phyloP scores from a whole-genome alignment of 2,888 invertebrate genomes.

The Drosophila mercatorum region DNA sequence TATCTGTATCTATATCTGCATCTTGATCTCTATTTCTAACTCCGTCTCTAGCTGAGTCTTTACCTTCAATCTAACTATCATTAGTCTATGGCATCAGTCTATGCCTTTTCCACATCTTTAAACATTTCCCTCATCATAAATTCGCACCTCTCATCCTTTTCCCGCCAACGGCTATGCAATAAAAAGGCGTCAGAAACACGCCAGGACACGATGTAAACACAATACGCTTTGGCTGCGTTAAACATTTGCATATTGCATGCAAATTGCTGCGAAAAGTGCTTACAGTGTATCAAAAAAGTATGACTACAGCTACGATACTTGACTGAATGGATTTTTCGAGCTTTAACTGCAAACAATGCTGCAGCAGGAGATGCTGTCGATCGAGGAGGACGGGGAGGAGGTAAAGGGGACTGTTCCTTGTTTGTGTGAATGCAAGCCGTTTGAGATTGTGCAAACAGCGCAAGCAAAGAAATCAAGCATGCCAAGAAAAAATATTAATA shows the following conservation, averaged over 20 bases:
- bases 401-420: neutral
- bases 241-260: slow-evolving; percentile 39
- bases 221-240: slow-evolving; percentile 9
- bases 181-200: slow-evolving; percentile 1
- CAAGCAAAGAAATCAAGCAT: slow-evolving; percentile 45
- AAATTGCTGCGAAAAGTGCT: slow-evolving; percentile 24
- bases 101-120: neutral
- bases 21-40: too few relatives aligned
- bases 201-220: slow-evolving; percentile 11
- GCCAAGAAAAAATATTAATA: neutral
- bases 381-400: neutral
- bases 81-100: too few relatives aligned
- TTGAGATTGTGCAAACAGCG: slow-evolving; percentile 27
- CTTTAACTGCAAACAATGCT: slow-evolving; percentile 3
- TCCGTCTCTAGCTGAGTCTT: too few relatives aligned
- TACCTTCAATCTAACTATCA: too few relatives aligned
- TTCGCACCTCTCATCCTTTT: neutral
- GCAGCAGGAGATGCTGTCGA: slow-evolving; percentile 1
- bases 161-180: slow-evolving; percentile 1
- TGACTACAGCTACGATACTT: slow-evolving; percentile 1
- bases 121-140: neutral
- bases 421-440: slow-evolving; percentile 1
- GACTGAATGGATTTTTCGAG: neutral
- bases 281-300: slow-evolving; percentile 20
- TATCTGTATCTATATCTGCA: neutral